Percentiles rank a stretch among this genome's conserved stretches.
phyloP scores from a whole-genome alignment of 2,888 invertebrate genomes.

The Odontothrips loti region DNA sequence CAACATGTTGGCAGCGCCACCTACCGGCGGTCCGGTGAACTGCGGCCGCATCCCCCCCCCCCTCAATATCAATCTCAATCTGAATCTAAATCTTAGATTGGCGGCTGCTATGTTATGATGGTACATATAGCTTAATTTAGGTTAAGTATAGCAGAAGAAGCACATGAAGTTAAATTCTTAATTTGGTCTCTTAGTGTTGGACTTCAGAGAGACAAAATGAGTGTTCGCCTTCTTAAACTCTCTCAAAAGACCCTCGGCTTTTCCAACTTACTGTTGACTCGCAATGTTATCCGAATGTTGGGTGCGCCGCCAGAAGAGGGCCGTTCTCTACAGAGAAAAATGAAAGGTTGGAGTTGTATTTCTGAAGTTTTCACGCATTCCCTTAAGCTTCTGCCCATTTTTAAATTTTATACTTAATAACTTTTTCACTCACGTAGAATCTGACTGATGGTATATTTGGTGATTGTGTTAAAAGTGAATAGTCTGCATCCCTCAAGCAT shows the following conservation, averaged over 20 bases:
- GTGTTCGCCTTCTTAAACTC: background rate
- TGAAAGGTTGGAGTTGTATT: background rate
- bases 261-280: background rate
- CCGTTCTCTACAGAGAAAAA: background rate
- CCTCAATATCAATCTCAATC: too few relatives aligned
- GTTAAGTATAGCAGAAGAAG: too few relatives aligned
- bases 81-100: too few relatives aligned
- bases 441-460: background rate
- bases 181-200: background rate
- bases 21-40: too few relatives aligned
- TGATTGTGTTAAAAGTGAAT: background rate
- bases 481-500: background rate
- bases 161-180: too few relatives aligned
- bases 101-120: too few relatives aligned
- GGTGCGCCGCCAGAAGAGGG: background rate
- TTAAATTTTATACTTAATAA: background rate
- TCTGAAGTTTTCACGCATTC: background rate
- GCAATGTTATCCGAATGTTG: background rate
- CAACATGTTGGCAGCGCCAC: too few relatives aligned
- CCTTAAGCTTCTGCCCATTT: background rate
- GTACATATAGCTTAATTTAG: too few relatives aligned
- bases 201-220: background rate
- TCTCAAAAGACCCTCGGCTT: background rate
- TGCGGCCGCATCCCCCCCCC: too few relatives aligned
- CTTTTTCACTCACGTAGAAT: background rate